Percentiles rank a stretch among this genome's conserved stretches.
Evolutionary conservation across 2,888 invertebrate genomes (phyloP).

Genomic region (Craniophora ligustri): DNA sequence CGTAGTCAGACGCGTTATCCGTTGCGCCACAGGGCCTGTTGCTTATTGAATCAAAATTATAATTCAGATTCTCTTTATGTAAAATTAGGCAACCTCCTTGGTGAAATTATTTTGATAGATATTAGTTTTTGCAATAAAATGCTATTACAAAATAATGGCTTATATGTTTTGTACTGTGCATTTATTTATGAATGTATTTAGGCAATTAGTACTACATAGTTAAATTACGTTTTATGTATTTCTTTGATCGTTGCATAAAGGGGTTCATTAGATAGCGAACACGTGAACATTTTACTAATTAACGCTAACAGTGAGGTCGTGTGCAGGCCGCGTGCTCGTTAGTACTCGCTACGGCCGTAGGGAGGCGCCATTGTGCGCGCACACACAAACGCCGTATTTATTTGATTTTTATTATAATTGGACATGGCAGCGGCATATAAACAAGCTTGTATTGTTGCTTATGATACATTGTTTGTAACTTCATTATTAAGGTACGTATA

Average conservation of each 20-base stretch:
- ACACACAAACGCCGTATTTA: constrained; percentile 23
- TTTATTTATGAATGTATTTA: neutral
- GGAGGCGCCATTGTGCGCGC: constrained; percentile 65
- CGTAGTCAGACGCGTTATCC: constrained; percentile 92
- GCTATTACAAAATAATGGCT: too few species aligned
- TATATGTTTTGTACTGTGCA: neutral
- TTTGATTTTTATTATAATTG: constrained; percentile 48
- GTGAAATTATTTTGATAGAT: too few species aligned
- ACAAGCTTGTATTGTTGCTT: constrained; percentile 40
- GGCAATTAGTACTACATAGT: constrained; percentile 14
- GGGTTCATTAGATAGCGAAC: constrained; percentile 54
- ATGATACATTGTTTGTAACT: constrained; percentile 30
- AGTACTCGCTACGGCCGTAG: constrained; percentile 62
- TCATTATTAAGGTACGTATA: constrained; percentile 12
- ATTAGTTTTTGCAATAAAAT: too few species aligned
- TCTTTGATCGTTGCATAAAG: constrained; percentile 40
- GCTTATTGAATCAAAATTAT: constrained; percentile 1
- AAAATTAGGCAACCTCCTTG: too few species aligned
- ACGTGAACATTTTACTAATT: constrained; percentile 60
- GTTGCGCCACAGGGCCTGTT: constrained; percentile 89
- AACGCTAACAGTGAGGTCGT: constrained; percentile 59
- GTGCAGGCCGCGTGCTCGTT: constrained; percentile 71
- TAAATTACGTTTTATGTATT: constrained; percentile 19
- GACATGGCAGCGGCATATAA: constrained; percentile 31
- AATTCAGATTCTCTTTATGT: neutral